Evolutionary conservation across 2,888 invertebrate genomes (phyloP).

Genomic region (Calameuta pallipes): DNA sequence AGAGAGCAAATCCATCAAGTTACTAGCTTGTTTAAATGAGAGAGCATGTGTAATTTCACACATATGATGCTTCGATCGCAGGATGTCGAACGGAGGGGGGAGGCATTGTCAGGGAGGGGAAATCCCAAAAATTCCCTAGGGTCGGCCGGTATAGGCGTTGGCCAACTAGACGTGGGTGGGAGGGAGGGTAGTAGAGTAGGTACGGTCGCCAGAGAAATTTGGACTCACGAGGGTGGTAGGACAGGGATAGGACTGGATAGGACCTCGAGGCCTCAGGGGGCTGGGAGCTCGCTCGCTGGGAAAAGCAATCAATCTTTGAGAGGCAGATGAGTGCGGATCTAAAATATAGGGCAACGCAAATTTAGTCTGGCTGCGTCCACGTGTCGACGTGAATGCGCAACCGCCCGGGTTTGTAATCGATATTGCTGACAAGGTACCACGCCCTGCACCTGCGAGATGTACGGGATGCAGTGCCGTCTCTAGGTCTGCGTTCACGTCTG

Average conservation of each 20-base stretch:
- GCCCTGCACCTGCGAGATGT: conserved; percentile 65
- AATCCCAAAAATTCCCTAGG: too few relatives aligned
- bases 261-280: conserved; percentile 13
- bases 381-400: conserved; percentile 65
- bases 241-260: conserved; percentile 15
- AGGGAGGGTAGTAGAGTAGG: not conserved
- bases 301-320: conserved; percentile 65
- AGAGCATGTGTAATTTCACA: too few relatives aligned
- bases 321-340: conserved; percentile 64
- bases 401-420: conserved; percentile 64
- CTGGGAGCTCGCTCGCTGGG: conserved; percentile 32
- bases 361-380: conserved; percentile 63
- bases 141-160: too few relatives aligned
- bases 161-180: not conserved
- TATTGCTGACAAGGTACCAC: conserved; percentile 66
- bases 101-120: too few relatives aligned
- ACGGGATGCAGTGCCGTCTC: conserved; percentile 49
- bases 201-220: conserved; percentile 2
- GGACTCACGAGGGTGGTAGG: conserved; percentile 1
- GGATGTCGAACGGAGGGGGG: too few relatives aligned
- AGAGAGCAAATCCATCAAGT: too few relatives aligned
- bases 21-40: too few relatives aligned
- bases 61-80: too few relatives aligned
- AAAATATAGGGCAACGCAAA: conserved; percentile 65
- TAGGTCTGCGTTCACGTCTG: not conserved